phyloP scores from a whole-genome alignment of 1,140 invertebrate genomes.

The Reticulitermes speratus region DNA sequence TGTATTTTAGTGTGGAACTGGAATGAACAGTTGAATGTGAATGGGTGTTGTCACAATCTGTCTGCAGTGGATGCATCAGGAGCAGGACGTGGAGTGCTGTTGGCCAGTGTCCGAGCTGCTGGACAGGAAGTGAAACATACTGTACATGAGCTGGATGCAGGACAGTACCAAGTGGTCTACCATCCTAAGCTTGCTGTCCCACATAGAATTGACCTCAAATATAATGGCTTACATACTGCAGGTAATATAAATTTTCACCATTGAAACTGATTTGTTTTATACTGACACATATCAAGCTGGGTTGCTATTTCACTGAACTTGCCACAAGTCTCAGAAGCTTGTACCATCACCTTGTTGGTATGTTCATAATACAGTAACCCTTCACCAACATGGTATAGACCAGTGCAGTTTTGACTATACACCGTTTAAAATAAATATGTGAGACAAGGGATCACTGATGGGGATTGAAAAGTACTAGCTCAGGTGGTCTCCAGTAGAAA shows the following conservation, averaged over 20 bases:
- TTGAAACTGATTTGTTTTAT: not conserved
- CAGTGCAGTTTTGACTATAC: no score
- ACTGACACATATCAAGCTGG: not conserved
- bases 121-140: conserved; percentile 78
- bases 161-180: conserved; percentile 75
- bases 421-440: no score
- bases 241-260: conserved; percentile 39
- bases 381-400: no score
- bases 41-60: conserved; percentile 38
- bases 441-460: no score
- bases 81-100: conserved; percentile 80
- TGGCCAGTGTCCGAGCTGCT: conserved; percentile 73
- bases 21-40: no score
- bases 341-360: no score
- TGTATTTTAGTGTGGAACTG: no score
- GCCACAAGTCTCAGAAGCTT: no score
- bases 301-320: not conserved
- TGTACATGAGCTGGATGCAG: conserved; percentile 42
- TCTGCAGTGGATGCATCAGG: conserved; percentile 63
- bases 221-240: conserved; percentile 70
- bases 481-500: no score
- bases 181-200: conserved; percentile 77
- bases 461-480: no score
- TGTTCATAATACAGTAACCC: no score
- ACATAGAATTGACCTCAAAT: conserved; percentile 77